Percentiles rank a stretch among this genome's conserved stretches.
These are phyloP conservation scores for Mesitornis unicolor DNA, from an alignment of 2,113 vertebrate genomes.

Conservation along the genomic window DNA sequence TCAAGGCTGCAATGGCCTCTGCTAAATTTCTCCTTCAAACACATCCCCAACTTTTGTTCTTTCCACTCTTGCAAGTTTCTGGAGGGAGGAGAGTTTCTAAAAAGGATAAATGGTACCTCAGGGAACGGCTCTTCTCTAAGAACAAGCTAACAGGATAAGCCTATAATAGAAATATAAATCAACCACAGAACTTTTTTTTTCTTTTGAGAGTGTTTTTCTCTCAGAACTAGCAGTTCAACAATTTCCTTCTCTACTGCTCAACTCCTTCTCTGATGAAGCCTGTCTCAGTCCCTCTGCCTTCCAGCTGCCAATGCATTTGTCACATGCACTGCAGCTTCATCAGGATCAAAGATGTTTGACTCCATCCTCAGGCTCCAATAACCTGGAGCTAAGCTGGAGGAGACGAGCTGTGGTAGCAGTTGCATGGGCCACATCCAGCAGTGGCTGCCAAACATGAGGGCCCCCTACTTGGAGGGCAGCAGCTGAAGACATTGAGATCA, in stretches of 20 bases:
- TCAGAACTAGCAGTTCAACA: background rate
- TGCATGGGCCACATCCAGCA: background rate
- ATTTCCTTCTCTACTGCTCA: background rate
- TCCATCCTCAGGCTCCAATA: background rate
- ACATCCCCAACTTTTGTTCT: background rate
- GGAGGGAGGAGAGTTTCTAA: conserved; percentile 33
- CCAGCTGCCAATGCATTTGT: background rate
- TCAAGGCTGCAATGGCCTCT: background rate
- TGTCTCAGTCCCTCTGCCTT: background rate
- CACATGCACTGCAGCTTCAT: rapidly evolving
- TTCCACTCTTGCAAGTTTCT: background rate
- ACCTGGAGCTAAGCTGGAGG: background rate
- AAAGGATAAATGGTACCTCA: conserved; percentile 33
- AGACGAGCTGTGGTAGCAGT: background rate
- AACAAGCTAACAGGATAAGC: conserved; percentile 39
- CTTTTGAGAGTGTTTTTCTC: background rate
- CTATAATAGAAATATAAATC: conserved; percentile 48
- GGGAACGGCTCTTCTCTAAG: conserved; percentile 41
- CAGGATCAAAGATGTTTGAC: background rate
- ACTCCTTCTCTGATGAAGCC: background rate
- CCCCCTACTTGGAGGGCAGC: background rate
- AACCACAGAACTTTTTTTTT: background rate
- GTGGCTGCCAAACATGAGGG: background rate
- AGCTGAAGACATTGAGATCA: conserved; percentile 2
- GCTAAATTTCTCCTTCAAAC: background rate